Conservation (phyloP, 1,140 invertebrate genomes). For the Aphaenogaster ashmeadi region DNA sequence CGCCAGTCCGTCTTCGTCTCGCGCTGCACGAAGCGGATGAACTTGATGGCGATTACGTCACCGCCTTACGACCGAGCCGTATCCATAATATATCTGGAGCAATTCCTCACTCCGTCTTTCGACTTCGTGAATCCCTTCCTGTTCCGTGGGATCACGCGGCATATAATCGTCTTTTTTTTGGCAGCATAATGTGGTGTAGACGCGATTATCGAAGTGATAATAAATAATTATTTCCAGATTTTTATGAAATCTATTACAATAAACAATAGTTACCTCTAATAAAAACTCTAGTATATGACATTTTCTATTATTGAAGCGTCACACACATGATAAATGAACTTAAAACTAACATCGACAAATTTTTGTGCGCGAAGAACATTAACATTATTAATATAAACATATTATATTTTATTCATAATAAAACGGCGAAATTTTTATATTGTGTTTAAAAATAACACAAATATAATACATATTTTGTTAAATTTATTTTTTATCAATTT, state of each 20-base stretch:
- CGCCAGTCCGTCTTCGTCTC: conserved; percentile 68
- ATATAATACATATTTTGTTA: neutral
- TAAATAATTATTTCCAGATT: no score
- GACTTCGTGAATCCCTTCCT: conserved; percentile 22
- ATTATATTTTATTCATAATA: neutral
- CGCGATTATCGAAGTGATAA: neutral
- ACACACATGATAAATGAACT: neutral
- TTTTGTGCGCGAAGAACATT: neutral
- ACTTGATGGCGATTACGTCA: conserved; percentile 78
- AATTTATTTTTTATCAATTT: neutral
- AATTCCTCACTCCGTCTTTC: conserved; percentile 30
- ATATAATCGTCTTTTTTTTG: neutral
- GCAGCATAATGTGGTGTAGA: neutral
- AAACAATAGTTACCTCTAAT: no score
- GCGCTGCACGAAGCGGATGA: conserved; percentile 50
- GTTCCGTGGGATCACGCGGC: neutral
- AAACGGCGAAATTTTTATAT: neutral
- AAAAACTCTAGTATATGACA: neutral
- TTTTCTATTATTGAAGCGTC: neutral
- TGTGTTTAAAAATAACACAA: neutral
- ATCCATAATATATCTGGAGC: conserved; percentile 61
- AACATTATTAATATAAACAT: neutral
- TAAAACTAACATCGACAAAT: neutral
- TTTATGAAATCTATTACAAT: no score
- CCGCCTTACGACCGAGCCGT: conserved; percentile 67